Conservation (phyloP, 1,140 invertebrate genomes). For the Brachionus calyciflorus region DNA sequence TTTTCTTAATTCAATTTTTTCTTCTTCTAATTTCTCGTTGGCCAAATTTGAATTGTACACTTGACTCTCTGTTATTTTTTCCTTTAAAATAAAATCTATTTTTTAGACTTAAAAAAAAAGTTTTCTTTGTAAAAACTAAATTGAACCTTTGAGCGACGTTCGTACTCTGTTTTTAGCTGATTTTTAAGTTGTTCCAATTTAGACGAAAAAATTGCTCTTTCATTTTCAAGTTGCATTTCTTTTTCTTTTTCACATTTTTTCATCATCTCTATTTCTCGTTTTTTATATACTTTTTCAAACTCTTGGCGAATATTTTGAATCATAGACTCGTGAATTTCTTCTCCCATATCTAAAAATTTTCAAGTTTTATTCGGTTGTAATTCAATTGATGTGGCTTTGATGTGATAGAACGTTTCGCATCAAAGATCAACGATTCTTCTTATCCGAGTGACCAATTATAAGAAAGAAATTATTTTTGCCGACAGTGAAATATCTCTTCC, state of each 20-base stretch:
- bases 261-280: background rate
- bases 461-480: too few species aligned
- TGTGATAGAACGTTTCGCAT: too few species aligned
- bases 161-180: background rate
- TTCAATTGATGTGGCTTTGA: too few species aligned
- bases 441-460: too few species aligned
- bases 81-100: background rate
- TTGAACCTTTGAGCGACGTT: background rate
- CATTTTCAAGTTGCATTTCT: conserved; percentile 3
- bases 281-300: background rate
- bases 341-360: conserved; percentile 17
- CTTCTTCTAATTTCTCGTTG: background rate
- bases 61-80: conserved; percentile 17
- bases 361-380: too few species aligned
- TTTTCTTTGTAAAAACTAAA: background rate
- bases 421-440: too few species aligned
- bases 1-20: background rate
- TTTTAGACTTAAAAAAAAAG: background rate
- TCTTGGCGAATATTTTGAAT: background rate
- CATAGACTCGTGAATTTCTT: background rate
- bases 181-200: background rate
- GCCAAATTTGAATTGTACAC: background rate
- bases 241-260: conserved; percentile 28
- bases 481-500: too few species aligned
- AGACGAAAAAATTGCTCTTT: background rate